Evolutionary conservation across 2,113 vertebrate species (phyloP).

Genomic region (Oryzias celebensis): DNA sequence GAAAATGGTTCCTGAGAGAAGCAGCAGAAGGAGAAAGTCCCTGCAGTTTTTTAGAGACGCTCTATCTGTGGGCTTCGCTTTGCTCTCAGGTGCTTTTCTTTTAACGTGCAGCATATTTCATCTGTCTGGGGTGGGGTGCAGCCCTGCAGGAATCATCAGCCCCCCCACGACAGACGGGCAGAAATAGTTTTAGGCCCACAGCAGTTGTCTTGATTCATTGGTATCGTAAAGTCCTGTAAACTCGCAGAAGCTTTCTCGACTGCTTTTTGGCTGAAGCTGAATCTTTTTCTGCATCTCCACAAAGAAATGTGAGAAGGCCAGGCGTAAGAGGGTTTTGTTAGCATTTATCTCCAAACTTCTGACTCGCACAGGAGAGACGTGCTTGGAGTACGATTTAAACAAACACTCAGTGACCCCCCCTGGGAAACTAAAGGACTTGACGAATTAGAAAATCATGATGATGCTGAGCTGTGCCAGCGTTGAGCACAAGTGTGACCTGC

Average conservation of each 20-base stretch:
- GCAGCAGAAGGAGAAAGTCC: constrained; percentile 10
- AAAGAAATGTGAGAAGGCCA: too few species aligned
- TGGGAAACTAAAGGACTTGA: neutral
- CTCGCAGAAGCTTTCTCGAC: neutral
- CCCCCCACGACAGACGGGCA: neutral
- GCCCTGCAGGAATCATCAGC: neutral
- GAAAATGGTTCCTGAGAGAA: constrained; percentile 7
- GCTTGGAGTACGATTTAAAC: constrained; percentile 5
- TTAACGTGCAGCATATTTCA: neutral
- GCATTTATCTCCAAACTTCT: constrained; percentile 5
- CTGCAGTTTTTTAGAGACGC: constrained; percentile 2
- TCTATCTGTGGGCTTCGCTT: constrained; percentile 4
- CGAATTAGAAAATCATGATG: too few species aligned
- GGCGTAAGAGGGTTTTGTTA: neutral
- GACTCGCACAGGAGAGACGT: too few species aligned
- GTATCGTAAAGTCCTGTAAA: neutral
- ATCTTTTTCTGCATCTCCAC: neutral
- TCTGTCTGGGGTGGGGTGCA: neutral
- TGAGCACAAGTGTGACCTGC: too few species aligned
- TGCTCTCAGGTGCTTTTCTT: neutral
- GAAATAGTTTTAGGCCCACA: neutral
- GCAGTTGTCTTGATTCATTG: neutral
- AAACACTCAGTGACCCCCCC: neutral
- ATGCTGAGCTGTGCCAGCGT: too few species aligned
- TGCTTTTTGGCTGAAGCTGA: neutral